These are phyloP conservation scores for Sinodicranocentrus sp. DNA, from an alignment of 2,888 invertebrate species.

Conservation along the genomic window DNA sequence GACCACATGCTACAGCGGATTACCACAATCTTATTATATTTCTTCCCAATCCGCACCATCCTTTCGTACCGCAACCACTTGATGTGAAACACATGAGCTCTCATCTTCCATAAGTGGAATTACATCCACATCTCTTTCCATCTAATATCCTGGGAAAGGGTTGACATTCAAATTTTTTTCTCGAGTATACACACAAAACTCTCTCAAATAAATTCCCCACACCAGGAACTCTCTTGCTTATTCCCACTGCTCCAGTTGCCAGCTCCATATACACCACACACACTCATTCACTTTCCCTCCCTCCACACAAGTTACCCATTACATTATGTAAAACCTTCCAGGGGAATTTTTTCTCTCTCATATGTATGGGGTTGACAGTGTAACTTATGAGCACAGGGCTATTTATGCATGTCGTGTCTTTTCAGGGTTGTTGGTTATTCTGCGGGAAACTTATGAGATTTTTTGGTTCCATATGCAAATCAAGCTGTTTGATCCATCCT, in stretches of 20 bases:
- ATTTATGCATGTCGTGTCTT: constrained; percentile 29
- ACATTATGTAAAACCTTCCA: neutral
- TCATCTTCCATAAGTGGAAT: constrained; percentile 55
- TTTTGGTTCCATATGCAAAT: constrained; percentile 55
- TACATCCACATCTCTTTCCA: neutral
- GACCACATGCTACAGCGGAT: no score
- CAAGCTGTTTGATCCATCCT: constrained; percentile 58
- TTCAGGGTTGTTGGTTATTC: constrained; percentile 45
- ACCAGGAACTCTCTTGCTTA: constrained; percentile 43
- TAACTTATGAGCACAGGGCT: constrained; percentile 38
- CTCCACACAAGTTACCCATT: neutral
- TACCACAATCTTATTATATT: no score
- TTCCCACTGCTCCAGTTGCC: neutral
- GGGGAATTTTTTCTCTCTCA: constrained; percentile 22
- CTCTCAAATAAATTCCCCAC: constrained; percentile 57
- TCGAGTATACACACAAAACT: no score
- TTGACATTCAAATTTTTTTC: constrained; percentile 55
- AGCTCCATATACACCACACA: neutral
- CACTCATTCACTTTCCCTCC: constrained; percentile 35
- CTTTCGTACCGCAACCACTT: constrained; percentile 4
- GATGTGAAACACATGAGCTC: constrained; percentile 35
- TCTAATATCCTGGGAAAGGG: constrained; percentile 53
- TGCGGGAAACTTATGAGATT: constrained; percentile 42
- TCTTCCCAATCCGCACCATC: constrained; percentile 1
- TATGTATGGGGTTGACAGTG: constrained; percentile 42